Evolutionary conservation across 2,888 invertebrate genomes (phyloP), one percentile per base, ranked within the genome.

Genomic region (Troides oblongomaculatus): DNA sequence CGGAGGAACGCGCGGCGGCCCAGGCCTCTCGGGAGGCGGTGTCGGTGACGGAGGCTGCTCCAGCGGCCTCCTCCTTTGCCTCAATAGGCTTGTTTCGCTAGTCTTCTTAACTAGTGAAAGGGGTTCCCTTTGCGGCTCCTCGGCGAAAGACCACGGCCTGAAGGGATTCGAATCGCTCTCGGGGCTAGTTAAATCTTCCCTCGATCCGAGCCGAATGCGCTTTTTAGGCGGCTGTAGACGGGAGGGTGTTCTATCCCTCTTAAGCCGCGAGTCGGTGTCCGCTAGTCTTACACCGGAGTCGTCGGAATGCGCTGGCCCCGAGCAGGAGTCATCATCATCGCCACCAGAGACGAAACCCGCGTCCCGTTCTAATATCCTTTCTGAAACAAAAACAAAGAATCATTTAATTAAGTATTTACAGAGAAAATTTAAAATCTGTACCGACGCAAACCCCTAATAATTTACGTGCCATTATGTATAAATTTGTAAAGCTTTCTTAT

Each of bases 311-410:
- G 93, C 92, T 7, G 93, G 93, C 0, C 92, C 93, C 8, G 93
- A 93, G 73, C 81, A 94, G 70, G 84, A 94, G 85, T 94, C 94
- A 72, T 95, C 94, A 78, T 96, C 96, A 75, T 96, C 96, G 0
- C 94, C 95, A 3, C 95, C 95, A 0, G 95, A 96, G 74, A 95
- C 96, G 84, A 96, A 96, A 64, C 95, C 96, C 6, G 95, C 95
- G 81, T 96, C 96, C 67, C 93, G 89, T 71, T 95, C 95, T 68
- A 93, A 74, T 72, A 90, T 88, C 50, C 91, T 87, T 80, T 94
- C 95, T 95, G 93, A 18, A 94, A 87, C 85, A 88, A 88, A 88
- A 73, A 77, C 70, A 77, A 66, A 74, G 63, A 23, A 64, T 39
- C 58, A 25, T 62, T 71, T 72, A 14, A 14, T 4, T 46, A 46